Percentiles rank a stretch among this genome's conserved stretches.
Evolutionary conservation across 2,888 invertebrate genomes (phyloP).

Genomic region (Poecilus cupreus): DNA sequence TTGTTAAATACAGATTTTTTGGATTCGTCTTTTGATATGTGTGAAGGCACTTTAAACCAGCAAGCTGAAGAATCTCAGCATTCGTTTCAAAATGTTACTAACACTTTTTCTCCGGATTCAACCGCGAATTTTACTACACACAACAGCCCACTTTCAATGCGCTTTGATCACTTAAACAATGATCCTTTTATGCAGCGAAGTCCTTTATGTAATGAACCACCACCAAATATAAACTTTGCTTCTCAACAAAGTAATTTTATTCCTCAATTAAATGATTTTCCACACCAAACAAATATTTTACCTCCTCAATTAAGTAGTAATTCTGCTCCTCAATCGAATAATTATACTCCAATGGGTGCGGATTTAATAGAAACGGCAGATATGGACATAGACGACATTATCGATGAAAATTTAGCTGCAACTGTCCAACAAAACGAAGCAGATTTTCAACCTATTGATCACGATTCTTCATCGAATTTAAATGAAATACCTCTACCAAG

Average conservation of each 20-base stretch:
- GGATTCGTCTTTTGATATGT: not conserved
- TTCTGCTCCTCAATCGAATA: no score
- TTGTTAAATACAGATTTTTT: slow-evolving; percentile 22
- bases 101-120: not conserved
- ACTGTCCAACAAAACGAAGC: not conserved
- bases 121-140: not conserved
- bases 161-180: not conserved
- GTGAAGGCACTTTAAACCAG: not conserved
- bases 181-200: slow-evolving; percentile 19
- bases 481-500: not conserved
- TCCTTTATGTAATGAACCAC: slow-evolving; percentile 33
- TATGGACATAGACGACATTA: not conserved
- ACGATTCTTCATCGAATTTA: not conserved
- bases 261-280: not conserved
- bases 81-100: not conserved
- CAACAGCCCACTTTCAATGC: not conserved
- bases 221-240: not conserved
- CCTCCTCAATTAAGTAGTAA: not conserved
- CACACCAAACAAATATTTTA: no score
- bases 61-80: not conserved
- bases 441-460: not conserved
- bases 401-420: not conserved
- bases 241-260: not conserved
- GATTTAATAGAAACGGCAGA: slow-evolving; percentile 1
- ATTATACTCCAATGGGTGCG: no score